Percentiles rank a stretch among this genome's conserved stretches.
Conservation (phyloP, 2,113 vertebrate genomes). For the Urocitellus parryii region DNA sequence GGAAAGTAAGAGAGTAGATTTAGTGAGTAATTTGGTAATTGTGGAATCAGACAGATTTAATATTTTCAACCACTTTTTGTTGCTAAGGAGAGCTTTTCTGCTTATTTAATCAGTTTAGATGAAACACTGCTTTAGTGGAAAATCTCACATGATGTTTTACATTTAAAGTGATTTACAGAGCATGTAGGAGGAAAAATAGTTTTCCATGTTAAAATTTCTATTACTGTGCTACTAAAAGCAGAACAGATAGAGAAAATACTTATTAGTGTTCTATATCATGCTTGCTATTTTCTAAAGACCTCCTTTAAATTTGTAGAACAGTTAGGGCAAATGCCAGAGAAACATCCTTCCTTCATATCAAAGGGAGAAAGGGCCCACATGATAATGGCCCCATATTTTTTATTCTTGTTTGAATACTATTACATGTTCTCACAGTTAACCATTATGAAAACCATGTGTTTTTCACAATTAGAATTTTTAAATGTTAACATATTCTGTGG, state of each 20-base stretch:
- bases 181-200: constrained; percentile 28
- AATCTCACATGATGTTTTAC: constrained; percentile 23
- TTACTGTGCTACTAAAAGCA: constrained; percentile 36
- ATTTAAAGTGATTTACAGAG: constrained; percentile 10
- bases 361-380: background rate
- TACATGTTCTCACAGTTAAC: background rate
- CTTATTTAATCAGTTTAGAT: constrained; percentile 26
- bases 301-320: background rate
- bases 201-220: constrained; percentile 18
- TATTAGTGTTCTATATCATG: background rate
- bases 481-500: constrained; percentile 36
- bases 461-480: constrained; percentile 50
- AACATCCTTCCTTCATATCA: background rate
- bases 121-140: background rate
- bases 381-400: background rate
- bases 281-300: background rate
- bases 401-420: background rate
- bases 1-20: background rate
- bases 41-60: constrained; percentile 27
- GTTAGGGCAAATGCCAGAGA: constrained; percentile 2
- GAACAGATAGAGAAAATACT: background rate
- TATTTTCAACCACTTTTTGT: background rate
- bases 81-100: background rate
- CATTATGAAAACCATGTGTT: background rate
- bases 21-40: constrained; percentile 15